Conservation (phyloP, 2,797 vertebrate species). For the Acanthurus lineatus region DNA sequence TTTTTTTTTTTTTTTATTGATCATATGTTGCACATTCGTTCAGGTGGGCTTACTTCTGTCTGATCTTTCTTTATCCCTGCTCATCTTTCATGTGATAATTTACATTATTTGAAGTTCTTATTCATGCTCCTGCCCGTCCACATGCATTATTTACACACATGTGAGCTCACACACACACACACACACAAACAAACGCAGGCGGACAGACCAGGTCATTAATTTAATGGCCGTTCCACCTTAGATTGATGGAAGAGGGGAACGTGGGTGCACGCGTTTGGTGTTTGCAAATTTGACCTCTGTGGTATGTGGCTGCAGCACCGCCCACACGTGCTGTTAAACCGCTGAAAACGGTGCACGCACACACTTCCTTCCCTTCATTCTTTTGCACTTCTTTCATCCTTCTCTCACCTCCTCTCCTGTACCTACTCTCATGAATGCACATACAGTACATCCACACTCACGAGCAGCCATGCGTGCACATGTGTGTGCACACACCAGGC, state of each 20-base stretch:
- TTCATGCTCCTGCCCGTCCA: conserved; percentile 20
- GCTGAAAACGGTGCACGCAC: conserved; percentile 18
- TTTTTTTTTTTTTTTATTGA: conserved; percentile 18
- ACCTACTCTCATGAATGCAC: conserved; percentile 2
- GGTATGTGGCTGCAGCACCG: conserved; percentile 45
- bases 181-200: background rate
- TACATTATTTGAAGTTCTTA: conserved; percentile 29
- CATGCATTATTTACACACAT: conserved; percentile 50
- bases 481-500: conserved; percentile 18
- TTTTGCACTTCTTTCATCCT: conserved; percentile 11
- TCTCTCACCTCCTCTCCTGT: background rate
- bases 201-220: conserved; percentile 43
- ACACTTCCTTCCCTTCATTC: conserved; percentile 1
- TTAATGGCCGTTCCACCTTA: conserved; percentile 62
- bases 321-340: conserved; percentile 39
- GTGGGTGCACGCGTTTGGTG: conserved; percentile 60
- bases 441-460: background rate
- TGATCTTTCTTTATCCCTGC: conserved; percentile 11
- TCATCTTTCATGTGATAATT: conserved; percentile 42
- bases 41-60: background rate
- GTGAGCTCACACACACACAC: background rate
- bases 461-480: background rate
- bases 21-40: conserved; percentile 20
- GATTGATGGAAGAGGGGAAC: conserved; percentile 60
- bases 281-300: conserved; percentile 73